Evolutionary conservation across 2,797 vertebrate species (phyloP).

Genomic region (Arrhamphus sclerolepis): DNA sequence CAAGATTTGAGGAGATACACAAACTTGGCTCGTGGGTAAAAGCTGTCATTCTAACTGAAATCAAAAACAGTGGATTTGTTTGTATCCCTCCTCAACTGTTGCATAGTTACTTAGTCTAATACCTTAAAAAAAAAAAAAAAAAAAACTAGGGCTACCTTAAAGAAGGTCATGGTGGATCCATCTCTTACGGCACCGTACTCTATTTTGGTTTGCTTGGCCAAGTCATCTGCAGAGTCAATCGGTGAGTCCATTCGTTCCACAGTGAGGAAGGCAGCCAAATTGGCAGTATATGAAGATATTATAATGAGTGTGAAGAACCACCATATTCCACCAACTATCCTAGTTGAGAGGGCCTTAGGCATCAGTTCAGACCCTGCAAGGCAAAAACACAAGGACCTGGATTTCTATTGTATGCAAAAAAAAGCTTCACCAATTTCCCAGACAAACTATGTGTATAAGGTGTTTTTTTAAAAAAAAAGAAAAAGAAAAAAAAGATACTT

Average conservation of each 20-base stretch:
- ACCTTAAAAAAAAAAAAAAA: not conserved
- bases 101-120: not conserved
- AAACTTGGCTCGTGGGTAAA: too few relatives aligned
- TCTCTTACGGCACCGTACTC: constrained; percentile 96
- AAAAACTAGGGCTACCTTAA: constrained; percentile 86
- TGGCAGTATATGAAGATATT: constrained; percentile 98
- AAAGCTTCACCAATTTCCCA: too few relatives aligned
- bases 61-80: too few relatives aligned
- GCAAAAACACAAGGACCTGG: not conserved
- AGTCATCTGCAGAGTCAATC: constrained; percentile 94
- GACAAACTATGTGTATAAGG: too few relatives aligned
- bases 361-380: constrained; percentile 94
- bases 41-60: too few relatives aligned
- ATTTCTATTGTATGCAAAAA: too few relatives aligned
- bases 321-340: constrained; percentile 99
- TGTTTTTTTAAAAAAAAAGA: too few relatives aligned
- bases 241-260: constrained; percentile 98
- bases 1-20: constrained; percentile 6
- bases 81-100: too few relatives aligned
- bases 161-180: constrained; percentile 98
- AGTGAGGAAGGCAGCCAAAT: constrained; percentile 96
- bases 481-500: too few relatives aligned
- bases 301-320: constrained; percentile 99
- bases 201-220: constrained; percentile 98
- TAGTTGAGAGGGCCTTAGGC: constrained; percentile 97